phyloP scores from a whole-genome alignment of 2,797 vertebrate species.

The Trematomus bernacchii region DNA sequence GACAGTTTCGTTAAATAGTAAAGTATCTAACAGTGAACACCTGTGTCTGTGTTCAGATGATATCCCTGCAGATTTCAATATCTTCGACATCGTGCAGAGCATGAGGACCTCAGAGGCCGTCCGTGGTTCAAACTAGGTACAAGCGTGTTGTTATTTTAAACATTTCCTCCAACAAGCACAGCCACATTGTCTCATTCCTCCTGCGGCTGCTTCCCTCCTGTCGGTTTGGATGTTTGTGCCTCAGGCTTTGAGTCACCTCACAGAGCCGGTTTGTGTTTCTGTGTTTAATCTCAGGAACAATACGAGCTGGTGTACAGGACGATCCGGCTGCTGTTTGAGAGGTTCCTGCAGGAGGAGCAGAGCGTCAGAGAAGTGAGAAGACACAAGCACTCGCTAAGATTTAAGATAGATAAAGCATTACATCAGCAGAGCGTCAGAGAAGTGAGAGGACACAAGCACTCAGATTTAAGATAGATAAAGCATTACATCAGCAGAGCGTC shows the following conservation, averaged over 20 bases:
- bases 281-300: slow-evolving; percentile 88
- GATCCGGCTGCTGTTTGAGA: slow-evolving; percentile 90
- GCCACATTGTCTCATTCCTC: slow-evolving; percentile 30
- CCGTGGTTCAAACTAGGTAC: slow-evolving; percentile 96
- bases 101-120: slow-evolving; percentile 96
- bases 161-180: slow-evolving; percentile 26
- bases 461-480: too few species aligned
- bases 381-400: too few species aligned
- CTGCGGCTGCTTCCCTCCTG: neutral
- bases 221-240: neutral
- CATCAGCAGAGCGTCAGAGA: too few species aligned
- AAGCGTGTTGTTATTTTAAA: too few species aligned
- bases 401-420: too few species aligned
- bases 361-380: too few species aligned
- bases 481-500: neutral
- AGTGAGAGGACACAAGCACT: too few species aligned
- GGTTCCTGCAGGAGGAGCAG: slow-evolving; percentile 81
- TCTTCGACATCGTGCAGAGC: slow-evolving; percentile 90
- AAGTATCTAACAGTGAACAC: neutral
- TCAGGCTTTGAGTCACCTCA: slow-evolving; percentile 23
- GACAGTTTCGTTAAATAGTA: fast-evolving
- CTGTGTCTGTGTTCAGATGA: slow-evolving; percentile 83
- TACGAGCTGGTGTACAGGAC: slow-evolving; percentile 93
- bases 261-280: slow-evolving; percentile 51
- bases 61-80: slow-evolving; percentile 92